These are phyloP conservation scores for Eupithecia insigniata DNA, from an alignment of 2,888 invertebrate genomes.

Conservation along the genomic window DNA sequence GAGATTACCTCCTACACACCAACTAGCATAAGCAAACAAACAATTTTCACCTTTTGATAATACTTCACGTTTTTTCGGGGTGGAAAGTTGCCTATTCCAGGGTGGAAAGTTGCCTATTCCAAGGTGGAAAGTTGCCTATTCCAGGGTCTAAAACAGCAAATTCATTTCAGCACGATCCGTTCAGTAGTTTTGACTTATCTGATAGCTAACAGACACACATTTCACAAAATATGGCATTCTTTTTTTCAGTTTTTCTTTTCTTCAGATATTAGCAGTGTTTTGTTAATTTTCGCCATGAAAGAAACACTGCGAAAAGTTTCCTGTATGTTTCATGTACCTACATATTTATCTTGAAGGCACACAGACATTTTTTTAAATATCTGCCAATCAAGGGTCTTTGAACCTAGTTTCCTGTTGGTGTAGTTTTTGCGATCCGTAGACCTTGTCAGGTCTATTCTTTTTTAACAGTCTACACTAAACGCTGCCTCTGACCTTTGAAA, in stretches of 20 bases:
- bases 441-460: not conserved
- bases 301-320: not conserved
- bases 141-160: too few relatives aligned
- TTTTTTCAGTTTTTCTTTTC: too few relatives aligned
- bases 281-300: not conserved
- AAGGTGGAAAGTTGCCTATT: not conserved
- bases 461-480: not conserved
- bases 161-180: not conserved
- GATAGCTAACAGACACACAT: not conserved
- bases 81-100: too few relatives aligned
- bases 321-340: not conserved
- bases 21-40: too few relatives aligned
- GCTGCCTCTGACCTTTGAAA: not conserved
- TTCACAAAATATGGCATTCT: too few relatives aligned
- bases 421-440: not conserved
- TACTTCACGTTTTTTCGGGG: not conserved
- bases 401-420: not conserved
- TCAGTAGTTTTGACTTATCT: not conserved
- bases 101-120: too few relatives aligned
- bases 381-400: not conserved
- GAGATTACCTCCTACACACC: too few relatives aligned
- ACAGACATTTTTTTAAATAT: not conserved
- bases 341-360: not conserved
- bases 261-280: too few relatives aligned
- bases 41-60: too few relatives aligned